Conservation (phyloP, 1,140 invertebrate species). For the Hetaerina americana region DNA sequence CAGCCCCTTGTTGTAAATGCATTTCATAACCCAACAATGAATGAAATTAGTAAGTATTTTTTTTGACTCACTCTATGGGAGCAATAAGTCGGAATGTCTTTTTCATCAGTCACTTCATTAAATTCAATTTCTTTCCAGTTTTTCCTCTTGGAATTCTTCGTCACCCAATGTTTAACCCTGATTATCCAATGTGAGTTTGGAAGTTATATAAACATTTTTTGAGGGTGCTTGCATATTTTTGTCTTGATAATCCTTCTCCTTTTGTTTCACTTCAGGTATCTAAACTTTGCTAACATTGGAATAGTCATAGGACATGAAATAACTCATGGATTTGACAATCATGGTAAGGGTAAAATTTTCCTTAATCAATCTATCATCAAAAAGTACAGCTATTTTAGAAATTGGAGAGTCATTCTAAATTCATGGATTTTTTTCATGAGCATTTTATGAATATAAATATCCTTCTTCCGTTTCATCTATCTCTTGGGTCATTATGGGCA, state of each 20-base stretch:
- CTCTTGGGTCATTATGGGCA: too few species aligned
- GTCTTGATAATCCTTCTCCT: not conserved
- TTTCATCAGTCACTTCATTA: too few species aligned
- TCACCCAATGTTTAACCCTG: constrained; percentile 41
- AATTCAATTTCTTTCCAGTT: constrained; percentile 26
- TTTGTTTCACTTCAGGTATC: constrained; percentile 26
- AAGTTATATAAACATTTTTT: constrained; percentile 2
- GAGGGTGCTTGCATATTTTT: not conserved
- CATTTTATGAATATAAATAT: too few species aligned
- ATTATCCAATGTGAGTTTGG: constrained; percentile 38
- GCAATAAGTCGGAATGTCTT: too few species aligned
- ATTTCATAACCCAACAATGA: constrained; percentile 36
- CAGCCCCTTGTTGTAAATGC: constrained; percentile 38
- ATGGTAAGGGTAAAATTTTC: too few species aligned
- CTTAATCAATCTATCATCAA: too few species aligned
- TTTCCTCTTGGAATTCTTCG: constrained; percentile 45
- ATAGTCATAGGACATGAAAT: constrained; percentile 42
- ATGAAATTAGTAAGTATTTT: constrained; percentile 36
- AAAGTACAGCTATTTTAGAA: too few species aligned
- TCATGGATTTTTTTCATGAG: too few species aligned
- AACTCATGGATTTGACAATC: constrained; percentile 39
- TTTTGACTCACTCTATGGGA: not conserved
- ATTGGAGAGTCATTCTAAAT: too few species aligned
- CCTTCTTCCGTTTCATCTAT: too few species aligned
- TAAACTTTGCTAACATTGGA: constrained; percentile 41